Conservation (phyloP, 2,797 vertebrate species). For the Notamacropus eugenii region DNA sequence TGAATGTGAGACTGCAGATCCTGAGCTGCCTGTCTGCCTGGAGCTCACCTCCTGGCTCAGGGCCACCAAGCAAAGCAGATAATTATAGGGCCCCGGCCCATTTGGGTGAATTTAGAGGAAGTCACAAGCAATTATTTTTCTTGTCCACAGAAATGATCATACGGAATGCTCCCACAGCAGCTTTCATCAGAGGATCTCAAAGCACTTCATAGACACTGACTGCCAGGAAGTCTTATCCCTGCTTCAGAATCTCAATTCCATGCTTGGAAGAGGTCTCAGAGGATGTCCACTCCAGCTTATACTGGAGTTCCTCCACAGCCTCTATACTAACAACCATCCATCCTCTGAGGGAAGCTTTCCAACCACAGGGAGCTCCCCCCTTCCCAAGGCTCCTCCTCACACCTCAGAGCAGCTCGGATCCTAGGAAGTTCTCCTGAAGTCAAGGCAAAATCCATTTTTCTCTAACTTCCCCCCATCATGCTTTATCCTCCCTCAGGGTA, state of each 20-base stretch:
- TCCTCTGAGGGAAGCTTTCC: neutral
- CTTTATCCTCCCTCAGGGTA: neutral
- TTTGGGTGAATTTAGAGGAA: conserved; percentile 71
- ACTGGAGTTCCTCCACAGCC: neutral
- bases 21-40: conserved; percentile 29
- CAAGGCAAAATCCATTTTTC: neutral
- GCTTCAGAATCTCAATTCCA: neutral
- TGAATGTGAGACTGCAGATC: neutral
- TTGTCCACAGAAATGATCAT: conserved; percentile 64
- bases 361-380: neutral
- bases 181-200: conserved; percentile 68
- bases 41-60: conserved; percentile 46
- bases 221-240: conserved; percentile 46
- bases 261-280: neutral
- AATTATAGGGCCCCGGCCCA: conserved; percentile 72
- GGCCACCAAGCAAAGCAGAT: conserved; percentile 64
- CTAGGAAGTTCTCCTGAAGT: neutral
- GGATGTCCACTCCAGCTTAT: neutral
- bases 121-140: conserved; percentile 59
- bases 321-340: neutral
- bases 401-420: no score
- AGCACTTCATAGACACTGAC: conserved; percentile 57
- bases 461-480: neutral
- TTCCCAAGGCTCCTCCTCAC: accelerated
- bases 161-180: neutral